Base-by-base conservation (phyloP, 1,140 invertebrate genomes). In the Cotesia glomerata region DNA sequence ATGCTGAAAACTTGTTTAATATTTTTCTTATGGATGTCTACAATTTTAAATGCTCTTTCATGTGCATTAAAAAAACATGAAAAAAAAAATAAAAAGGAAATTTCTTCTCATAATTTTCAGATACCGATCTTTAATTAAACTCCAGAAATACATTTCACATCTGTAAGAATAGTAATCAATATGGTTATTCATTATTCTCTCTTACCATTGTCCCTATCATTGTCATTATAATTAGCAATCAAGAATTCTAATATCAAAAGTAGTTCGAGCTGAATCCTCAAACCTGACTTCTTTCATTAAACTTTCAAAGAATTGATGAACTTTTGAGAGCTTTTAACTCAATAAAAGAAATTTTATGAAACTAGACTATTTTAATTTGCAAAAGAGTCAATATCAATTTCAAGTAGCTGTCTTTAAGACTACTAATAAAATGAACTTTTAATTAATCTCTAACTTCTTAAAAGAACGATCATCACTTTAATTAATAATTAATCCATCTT, bases 271-370 rank as follows among this genome's bases (percentile, higher is more conserved):
- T 49, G 8, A 35, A 16, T 67, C 52, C 32, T 67, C 65, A 26
- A 36, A 39, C n/a, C 45, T 11, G 78, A 79, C 75, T 79, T 77
- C 76, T 75, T 79, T 76, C 76, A 75, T 79, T 78, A 79, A 76
- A 79, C 75, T 78, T 77, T 52, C 32, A 13, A 35, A 14, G 35
- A 62, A n/a, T 36, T 9, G 36, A 65, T 45, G 39, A 65, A n/a
- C 11, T 54, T 49, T 11, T 2, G 32, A 59, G 32, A 36, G 26
- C 35, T 14, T 35, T n/a, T n/a, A 62, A 13, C 32, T n/a, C 14
- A 14, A 62, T 14, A 26, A 62, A 62, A 4, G 11, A 34, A 62
- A 62, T n/a, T 35, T 35, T n/a, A 35, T 35, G 11, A 18, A 18
- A 58, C 9, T 9, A 18, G 16, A 54, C 16, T 54, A 54, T 54